Evolutionary conservation across 2,797 vertebrate genomes (phyloP), one percentile per base, ranked within the genome.

Genomic region (Pteropus rufus): DNA sequence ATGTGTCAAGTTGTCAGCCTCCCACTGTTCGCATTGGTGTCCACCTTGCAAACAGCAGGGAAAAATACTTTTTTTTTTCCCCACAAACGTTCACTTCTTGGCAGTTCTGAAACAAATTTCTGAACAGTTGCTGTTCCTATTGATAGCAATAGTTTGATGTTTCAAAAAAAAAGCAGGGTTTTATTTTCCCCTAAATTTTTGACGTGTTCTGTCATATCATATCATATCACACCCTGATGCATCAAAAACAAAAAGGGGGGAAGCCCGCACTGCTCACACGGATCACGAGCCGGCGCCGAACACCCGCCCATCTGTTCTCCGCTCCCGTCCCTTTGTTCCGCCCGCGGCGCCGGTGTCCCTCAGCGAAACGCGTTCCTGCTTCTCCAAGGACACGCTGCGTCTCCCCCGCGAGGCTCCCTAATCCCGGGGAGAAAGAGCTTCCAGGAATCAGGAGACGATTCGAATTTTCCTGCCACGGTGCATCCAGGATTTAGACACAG

Each of bases 31-130:
- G 97, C 98, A 98, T 98, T 98, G 98, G 98, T 98, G 98, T 98
- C 98, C 98, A 98, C 98, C 98, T 98, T 98, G 98, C 98, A 98
- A 98, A 98, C 98, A 98, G 98, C 98, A 98, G 97, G 98, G 96
- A 97, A 98, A 98, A 98, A 98, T 98, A 98, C 97, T 98, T 98
- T 98, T 98, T 96, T 96, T 97, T 96, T 95, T 94, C 96, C 69
- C 94, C 29, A 58, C 70, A 97, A 98, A 98, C 98, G 97, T 98
- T 98, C 98, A 98, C 97, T 98, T 98, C 98, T 98, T 98, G 98
- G 98, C 98, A 98, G 98, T 98, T 98, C 98, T 98, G 98, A 98
- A 98, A 98, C 98, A 98, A 98, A 98, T 98, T 98, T 97, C 94
- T 98, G 98, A 98, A 96, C 98, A 98, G 98, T 98, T 98, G 98